These are phyloP conservation scores for Aphaenogaster floridana DNA, from an alignment of 1,140 invertebrate species.

Conservation along the genomic window DNA sequence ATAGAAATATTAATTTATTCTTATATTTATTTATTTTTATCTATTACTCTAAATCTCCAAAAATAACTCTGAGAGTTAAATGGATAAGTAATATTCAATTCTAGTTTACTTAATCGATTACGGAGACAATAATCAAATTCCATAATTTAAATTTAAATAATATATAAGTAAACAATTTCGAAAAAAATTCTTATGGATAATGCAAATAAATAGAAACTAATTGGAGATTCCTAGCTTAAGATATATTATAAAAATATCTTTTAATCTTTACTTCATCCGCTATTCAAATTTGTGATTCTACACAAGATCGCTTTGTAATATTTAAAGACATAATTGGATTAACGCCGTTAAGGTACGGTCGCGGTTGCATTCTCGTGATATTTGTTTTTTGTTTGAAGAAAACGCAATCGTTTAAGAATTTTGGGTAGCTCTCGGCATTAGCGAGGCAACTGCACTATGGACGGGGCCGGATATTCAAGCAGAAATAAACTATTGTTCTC, in stretches of 20 bases:
- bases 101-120: not conserved
- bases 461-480: slow-evolving; percentile 70
- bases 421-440: slow-evolving; percentile 43
- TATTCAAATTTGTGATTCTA: not conserved
- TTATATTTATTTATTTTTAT: not conserved
- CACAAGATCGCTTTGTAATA: not conserved
- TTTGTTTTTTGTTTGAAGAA: slow-evolving; percentile 16
- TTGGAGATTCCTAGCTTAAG: not conserved
- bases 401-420: slow-evolving; percentile 50
- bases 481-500: slow-evolving; percentile 79
- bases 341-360: slow-evolving; percentile 26
- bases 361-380: slow-evolving; percentile 33
- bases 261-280: not conserved
- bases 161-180: not conserved
- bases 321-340: slow-evolving; percentile 40
- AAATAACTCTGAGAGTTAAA: not conserved
- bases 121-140: too few species aligned
- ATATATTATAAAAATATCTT: too few species aligned
- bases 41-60: not conserved
- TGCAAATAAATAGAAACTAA: not conserved
- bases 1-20: too few species aligned
- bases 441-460: slow-evolving; percentile 28
- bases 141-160: not conserved
- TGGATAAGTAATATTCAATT: not conserved
- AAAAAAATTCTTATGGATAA: not conserved